A percentile compares a stretch with the other conserved stretches of the same genome.
These are phyloP conservation scores for Drosophila nannoptera DNA, from an alignment of 1,140 invertebrate species.

Conservation along the genomic window DNA sequence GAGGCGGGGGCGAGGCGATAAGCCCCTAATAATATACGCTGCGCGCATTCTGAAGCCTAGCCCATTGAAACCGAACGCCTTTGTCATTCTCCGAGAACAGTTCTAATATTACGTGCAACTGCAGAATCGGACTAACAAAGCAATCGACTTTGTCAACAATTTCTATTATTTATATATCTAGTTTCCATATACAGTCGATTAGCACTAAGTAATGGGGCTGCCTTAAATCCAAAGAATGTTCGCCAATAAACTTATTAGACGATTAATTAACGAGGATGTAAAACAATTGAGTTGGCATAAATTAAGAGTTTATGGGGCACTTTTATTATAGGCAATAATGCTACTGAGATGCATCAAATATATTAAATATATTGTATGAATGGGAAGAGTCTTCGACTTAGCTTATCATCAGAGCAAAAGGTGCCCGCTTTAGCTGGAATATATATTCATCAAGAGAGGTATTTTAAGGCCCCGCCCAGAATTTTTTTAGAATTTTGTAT, in stretches of 20 bases:
- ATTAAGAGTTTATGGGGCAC: slow-evolving; percentile 54
- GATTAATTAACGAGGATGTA: slow-evolving; percentile 57
- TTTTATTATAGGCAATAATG: slow-evolving; percentile 51
- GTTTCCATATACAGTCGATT: slow-evolving; percentile 5
- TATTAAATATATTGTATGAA: too few species aligned
- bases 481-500: not conserved
- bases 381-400: too few species aligned
- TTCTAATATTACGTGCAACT: slow-evolving; percentile 10
- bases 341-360: not conserved
- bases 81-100: slow-evolving; percentile 14
- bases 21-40: slow-evolving; percentile 15
- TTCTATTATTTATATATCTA: slow-evolving; percentile 26
- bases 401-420: too few species aligned
- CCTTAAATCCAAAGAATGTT: slow-evolving; percentile 57
- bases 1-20: slow-evolving; percentile 3
- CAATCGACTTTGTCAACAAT: slow-evolving; percentile 44
- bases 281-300: slow-evolving; percentile 35
- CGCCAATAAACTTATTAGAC: slow-evolving; percentile 62
- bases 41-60: slow-evolving; percentile 6
- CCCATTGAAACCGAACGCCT: slow-evolving; percentile 16
- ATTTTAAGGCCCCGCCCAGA: too few species aligned
- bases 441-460: not conserved
- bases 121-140: slow-evolving; percentile 8
- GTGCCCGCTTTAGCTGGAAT: not conserved
- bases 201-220: too few species aligned